phyloP scores from a whole-genome alignment of 1,140 invertebrate genomes.

The Ips typographus region DNA sequence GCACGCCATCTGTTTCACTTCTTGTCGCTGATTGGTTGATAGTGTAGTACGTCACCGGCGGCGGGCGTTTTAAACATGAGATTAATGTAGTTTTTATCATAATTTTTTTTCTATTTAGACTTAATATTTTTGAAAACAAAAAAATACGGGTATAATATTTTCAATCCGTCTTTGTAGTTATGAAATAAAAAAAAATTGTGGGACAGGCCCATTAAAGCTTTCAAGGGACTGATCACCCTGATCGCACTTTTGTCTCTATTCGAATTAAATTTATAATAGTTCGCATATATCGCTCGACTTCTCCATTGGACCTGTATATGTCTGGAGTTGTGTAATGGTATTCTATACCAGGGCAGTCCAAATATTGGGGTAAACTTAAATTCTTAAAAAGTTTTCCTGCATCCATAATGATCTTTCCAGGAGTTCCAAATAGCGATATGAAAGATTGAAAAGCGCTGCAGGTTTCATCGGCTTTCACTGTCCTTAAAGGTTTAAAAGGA shows the following conservation, averaged over 20 bases:
- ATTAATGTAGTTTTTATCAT: no score
- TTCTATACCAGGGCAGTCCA: conserved; percentile 26
- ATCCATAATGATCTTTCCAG: neutral
- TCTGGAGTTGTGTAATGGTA: neutral
- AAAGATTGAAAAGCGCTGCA: neutral
- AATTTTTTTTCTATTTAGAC: no score
- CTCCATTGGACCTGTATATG: conserved; percentile 42
- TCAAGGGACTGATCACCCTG: conserved; percentile 10
- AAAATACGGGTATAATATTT: no score
- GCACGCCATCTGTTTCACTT: no score
- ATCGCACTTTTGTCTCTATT: conserved; percentile 17
- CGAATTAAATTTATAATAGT: conserved; percentile 39
- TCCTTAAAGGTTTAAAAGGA: conserved; percentile 2
- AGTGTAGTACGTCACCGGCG: no score
- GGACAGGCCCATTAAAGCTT: neutral
- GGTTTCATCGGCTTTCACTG: neutral
- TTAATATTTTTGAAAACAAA: no score
- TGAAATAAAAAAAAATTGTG: no score
- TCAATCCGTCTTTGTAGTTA: no score
- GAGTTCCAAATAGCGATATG: conserved; percentile 12
- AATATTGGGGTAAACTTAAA: neutral
- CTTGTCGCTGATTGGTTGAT: no score
- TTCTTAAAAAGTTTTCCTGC: neutral
- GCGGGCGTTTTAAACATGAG: no score
- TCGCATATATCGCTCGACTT: conserved; percentile 45